These are phyloP conservation scores for Acleris holmiana DNA, from an alignment of 2,888 invertebrate genomes.

Conservation along the genomic window DNA sequence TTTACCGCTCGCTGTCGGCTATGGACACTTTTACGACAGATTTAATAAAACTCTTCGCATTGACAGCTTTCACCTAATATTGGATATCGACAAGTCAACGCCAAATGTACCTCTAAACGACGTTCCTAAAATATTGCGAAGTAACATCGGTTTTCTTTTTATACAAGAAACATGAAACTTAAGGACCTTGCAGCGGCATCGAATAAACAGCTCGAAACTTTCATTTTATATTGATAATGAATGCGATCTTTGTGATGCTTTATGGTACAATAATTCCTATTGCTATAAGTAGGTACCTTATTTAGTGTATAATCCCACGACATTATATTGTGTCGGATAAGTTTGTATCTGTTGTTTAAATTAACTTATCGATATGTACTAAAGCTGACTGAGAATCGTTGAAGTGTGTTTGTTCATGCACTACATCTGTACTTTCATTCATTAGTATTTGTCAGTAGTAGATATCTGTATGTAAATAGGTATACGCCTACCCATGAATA, in stretches of 20 bases:
- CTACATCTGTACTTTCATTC: neutral
- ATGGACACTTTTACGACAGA: conserved; percentile 34
- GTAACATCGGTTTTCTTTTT: conserved; percentile 5
- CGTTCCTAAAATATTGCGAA: conserved; percentile 5
- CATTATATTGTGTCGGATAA: too few relatives aligned
- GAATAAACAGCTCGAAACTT: too few relatives aligned
- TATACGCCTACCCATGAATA: conserved; percentile 16
- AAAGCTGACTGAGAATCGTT: too few relatives aligned
- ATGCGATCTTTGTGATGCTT: too few relatives aligned
- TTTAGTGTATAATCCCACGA: too few relatives aligned
- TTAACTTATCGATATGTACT: too few relatives aligned
- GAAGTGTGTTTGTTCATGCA: neutral
- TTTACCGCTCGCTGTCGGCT: conserved; percentile 17
- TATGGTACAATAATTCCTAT: too few relatives aligned
- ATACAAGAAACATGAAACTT: neutral
- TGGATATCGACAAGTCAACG: conserved; percentile 27
- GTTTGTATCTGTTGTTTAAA: too few relatives aligned
- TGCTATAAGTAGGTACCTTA: too few relatives aligned
- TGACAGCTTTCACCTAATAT: conserved; percentile 37
- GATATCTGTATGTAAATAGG: neutral
- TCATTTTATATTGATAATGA: too few relatives aligned
- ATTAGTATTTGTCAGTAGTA: conserved; percentile 6
- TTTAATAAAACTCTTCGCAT: conserved; percentile 36
- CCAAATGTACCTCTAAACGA: conserved; percentile 19
- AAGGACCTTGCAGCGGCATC: too few relatives aligned